Base-by-base conservation (phyloP, 2,888 invertebrate genomes). In the Lobophora halterata region DNA sequence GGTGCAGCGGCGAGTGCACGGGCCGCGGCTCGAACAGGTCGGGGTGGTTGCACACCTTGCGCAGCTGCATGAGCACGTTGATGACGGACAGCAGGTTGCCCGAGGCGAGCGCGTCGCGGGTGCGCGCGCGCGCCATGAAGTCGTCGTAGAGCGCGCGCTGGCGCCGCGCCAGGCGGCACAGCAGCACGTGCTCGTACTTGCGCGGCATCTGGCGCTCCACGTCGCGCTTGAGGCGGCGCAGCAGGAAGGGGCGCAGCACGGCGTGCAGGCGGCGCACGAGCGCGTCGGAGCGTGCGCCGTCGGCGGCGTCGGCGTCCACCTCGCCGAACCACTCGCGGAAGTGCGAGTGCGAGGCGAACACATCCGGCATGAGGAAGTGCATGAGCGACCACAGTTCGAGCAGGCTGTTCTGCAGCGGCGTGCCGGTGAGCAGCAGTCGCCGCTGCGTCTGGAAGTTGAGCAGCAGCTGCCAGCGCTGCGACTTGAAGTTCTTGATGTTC, bases 311-410 rank as follows among this genome's bases (percentile, higher is more conserved):
- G 62, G 68, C 76, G 39, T 97, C 96, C 49, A 99, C 95, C 23
- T 98, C 98, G 40, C 96, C 96, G 89, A 99, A 99, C 99, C 99
- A 99, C 83, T 98, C 97, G 76, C 97, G 97, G 77, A 97, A 97
- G 82, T 98, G 97, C 33, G 95, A 91, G 87, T 99, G 97, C 29
- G 97, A 97, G 57, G 97, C 95, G 89, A 98, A 98, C 55, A 98
- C 95, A 76, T 95, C 93, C 23, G 98, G 98, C 98, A 98, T 98
- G 32, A 98, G 90, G 85, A 98, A 98, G 88, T 98, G 98, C 97
- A 98, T 97, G 46, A 98, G 88, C 10, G 98, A 97, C 98, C 98
- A 98, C 56, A 98, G 88, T 87, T 98, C 98, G 95, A 97, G 96
- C 59, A 98, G 83, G 75, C 96, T 96, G 81, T 98, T 98, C 86